Conservation (phyloP, 2,888 invertebrate genomes). For the Pammene aurita region DNA sequence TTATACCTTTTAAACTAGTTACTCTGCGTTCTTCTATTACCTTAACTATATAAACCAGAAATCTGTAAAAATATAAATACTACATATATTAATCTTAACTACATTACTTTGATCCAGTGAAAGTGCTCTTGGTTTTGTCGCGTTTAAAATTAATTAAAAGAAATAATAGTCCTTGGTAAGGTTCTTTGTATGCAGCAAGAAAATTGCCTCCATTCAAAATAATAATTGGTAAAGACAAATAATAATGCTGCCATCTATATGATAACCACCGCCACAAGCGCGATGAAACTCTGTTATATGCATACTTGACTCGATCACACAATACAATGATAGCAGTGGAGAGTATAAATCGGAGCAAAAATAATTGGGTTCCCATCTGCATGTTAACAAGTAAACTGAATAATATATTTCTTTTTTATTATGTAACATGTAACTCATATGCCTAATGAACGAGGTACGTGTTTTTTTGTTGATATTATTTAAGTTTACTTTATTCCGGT, state of each 20-base stretch:
- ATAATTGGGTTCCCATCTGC: too few species aligned
- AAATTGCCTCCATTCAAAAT: constrained; percentile 22
- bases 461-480: too few species aligned
- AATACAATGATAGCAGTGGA: background rate
- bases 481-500: too few species aligned
- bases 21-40: background rate
- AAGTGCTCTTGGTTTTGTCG: constrained; percentile 3
- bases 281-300: background rate
- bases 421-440: too few species aligned
- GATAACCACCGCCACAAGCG: background rate
- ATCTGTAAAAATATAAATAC: constrained; percentile 30
- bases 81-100: constrained; percentile 22
- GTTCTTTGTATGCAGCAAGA: constrained; percentile 22
- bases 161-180: constrained; percentile 27
- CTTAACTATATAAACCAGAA: constrained; percentile 7
- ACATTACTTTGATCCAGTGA: constrained; percentile 14
- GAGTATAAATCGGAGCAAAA: too few species aligned
- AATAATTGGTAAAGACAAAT: background rate
- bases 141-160: constrained; percentile 19
- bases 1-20: constrained; percentile 11
- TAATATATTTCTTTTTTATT: too few species aligned
- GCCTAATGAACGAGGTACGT: too few species aligned
- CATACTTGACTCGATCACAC: background rate
- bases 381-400: too few species aligned
- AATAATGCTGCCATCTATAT: constrained; percentile 1